phyloP scores from a whole-genome alignment of 35 echinoderm and acorn worm genomes.

The Eucidaris tribuloides region DNA sequence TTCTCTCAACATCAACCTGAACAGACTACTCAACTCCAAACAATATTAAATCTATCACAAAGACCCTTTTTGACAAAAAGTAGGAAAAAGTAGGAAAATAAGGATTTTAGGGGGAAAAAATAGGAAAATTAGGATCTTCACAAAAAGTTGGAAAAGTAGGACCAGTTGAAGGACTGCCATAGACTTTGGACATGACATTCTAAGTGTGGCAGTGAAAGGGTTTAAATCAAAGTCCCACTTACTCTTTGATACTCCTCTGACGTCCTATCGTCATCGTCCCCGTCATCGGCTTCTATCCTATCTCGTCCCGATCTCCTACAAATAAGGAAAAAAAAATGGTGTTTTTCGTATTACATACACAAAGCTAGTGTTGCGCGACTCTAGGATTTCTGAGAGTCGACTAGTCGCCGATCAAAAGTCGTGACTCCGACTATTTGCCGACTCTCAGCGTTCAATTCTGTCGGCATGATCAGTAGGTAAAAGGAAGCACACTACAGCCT shows the following conservation, averaged over 20 bases:
- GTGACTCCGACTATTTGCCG: no score
- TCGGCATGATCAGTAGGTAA: no score
- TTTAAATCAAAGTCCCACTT: not conserved
- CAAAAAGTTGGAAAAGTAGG: not conserved
- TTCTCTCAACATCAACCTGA: no score
- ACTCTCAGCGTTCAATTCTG: no score
- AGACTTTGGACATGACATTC: not conserved
- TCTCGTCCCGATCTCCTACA: no score
- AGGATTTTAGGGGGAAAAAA: not conserved
- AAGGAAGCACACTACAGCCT: no score
- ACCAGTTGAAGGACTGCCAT: not conserved
- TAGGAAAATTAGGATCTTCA: not conserved
- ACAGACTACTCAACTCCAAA: no score
- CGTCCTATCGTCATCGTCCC: not conserved
- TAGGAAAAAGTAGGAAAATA: not conserved
- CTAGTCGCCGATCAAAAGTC: no score
- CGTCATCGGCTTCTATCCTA: slow-evolving; percentile 21
- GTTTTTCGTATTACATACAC: no score
- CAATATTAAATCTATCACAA: not conserved
- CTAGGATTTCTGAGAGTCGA: no score
- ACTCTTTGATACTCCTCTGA: slow-evolving; percentile 23
- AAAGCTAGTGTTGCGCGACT: no score
- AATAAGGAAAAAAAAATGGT: no score
- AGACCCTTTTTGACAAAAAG: not conserved
- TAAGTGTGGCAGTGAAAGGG: not conserved